Conservation (phyloP, 2,797 vertebrate species). For the Syndactyla subalaris region DNA sequence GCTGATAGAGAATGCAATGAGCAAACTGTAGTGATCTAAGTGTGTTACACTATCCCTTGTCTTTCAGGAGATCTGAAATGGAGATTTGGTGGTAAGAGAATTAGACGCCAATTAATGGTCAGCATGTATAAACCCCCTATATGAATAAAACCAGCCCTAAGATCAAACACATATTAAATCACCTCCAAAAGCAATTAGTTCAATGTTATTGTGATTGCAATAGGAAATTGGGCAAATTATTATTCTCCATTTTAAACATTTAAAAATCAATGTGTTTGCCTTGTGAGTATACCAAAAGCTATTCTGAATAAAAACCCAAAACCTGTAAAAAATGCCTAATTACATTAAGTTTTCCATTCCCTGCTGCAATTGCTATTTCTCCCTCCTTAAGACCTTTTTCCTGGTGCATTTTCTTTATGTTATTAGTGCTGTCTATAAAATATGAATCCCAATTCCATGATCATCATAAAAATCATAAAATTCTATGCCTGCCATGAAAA, state of each 20-base stretch:
- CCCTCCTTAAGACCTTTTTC: constrained; percentile 37
- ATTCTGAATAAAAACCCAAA: background rate
- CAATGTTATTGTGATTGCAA: background rate
- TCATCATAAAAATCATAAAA: constrained; percentile 81
- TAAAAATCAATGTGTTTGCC: background rate
- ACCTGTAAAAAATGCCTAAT: constrained; percentile 22
- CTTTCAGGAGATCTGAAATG: background rate
- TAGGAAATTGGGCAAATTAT: background rate
- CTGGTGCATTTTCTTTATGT: constrained; percentile 66
- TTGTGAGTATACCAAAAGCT: background rate
- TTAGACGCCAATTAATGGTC: background rate
- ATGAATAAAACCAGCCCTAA: background rate
- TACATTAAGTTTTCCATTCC: background rate
- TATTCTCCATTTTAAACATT: background rate
- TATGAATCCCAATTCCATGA: constrained; percentile 80
- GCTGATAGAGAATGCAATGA: background rate
- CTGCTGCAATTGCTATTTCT: background rate
- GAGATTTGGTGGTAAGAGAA: background rate
- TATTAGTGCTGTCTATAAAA: constrained; percentile 78
- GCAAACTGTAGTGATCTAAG: background rate
- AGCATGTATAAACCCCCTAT: background rate
- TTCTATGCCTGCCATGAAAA: constrained; percentile 80
- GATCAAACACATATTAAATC: background rate
- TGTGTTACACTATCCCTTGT: no score
- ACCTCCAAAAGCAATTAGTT: background rate